Percentiles rank a stretch among this genome's conserved stretches.
Evolutionary conservation across 2,888 invertebrate species (phyloP).

Genomic region (Scaptomyza caliginosa): DNA sequence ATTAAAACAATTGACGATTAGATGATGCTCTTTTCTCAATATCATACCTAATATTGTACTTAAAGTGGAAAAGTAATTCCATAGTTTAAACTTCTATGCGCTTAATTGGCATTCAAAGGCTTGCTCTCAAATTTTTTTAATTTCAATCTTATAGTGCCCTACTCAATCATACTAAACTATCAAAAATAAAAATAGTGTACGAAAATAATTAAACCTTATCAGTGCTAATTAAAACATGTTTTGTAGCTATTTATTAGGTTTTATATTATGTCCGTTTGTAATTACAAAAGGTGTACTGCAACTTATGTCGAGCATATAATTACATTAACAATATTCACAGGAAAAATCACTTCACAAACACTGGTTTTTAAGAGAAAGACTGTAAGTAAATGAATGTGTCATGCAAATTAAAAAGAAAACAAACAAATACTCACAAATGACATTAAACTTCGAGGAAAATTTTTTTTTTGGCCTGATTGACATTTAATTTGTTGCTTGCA

Average conservation of each 20-base stretch:
- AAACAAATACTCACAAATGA: neutral
- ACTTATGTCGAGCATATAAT: too few relatives aligned
- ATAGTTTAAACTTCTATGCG: neutral
- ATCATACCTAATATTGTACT: too few relatives aligned
- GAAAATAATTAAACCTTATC: neutral
- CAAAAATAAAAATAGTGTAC: neutral
- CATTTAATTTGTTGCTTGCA: slow-evolving; percentile 50
- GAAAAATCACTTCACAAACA: neutral
- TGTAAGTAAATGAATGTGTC: neutral
- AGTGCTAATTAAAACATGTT: neutral
- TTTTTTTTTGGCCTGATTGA: slow-evolving; percentile 43
- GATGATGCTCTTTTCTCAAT: neutral
- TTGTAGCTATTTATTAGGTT: too few relatives aligned
- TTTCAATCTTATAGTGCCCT: neutral
- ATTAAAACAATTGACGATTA: neutral
- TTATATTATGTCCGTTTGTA: neutral
- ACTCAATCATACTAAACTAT: neutral
- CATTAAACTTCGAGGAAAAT: slow-evolving; percentile 3
- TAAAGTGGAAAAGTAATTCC: too few relatives aligned
- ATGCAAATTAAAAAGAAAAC: slow-evolving; percentile 1
- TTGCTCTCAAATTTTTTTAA: too few relatives aligned
- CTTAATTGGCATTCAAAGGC: neutral
- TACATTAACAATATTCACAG: neutral
- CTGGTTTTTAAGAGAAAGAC: neutral
- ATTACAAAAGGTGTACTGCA: neutral